A percentile compares a stretch with the other conserved stretches of the same genome.
phyloP scores from a whole-genome alignment of 2,888 invertebrate species.

The Petrophora chlorosata region DNA sequence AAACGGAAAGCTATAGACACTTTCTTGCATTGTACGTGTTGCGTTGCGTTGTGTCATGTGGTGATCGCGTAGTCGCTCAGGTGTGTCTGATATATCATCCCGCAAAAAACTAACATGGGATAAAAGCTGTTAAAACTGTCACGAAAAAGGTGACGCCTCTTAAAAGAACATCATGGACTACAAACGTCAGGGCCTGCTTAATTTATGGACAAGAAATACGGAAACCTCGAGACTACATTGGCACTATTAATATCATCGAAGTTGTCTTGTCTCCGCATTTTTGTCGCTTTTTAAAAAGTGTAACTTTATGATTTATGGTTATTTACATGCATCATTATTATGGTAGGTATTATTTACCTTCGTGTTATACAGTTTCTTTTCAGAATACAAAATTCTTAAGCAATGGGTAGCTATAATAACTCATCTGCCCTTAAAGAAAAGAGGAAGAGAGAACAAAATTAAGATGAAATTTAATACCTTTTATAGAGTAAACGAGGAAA shows the following conservation, averaged over 20 bases:
- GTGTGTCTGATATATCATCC: too few species aligned
- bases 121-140: constrained; percentile 53
- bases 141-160: constrained; percentile 41
- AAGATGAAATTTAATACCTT: not conserved
- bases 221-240: constrained; percentile 53
- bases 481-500: not conserved
- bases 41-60: too few species aligned
- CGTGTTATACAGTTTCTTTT: too few species aligned
- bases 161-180: constrained; percentile 33
- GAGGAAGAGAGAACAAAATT: not conserved
- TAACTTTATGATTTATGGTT: too few species aligned
- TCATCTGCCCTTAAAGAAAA: not conserved
- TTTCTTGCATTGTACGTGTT: too few species aligned
- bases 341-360: too few species aligned
- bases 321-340: too few species aligned
- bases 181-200: constrained; percentile 62
- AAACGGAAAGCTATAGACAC: too few species aligned
- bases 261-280: too few species aligned
- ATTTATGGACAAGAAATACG: constrained; percentile 63
- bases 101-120: constrained; percentile 39
- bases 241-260: constrained; percentile 53
- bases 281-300: too few species aligned
- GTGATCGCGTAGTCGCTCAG: too few species aligned
- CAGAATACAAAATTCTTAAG: too few species aligned
- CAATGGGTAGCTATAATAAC: not conserved